These are phyloP conservation scores for Syrrhaptes paradoxus DNA, from an alignment of 2,113 vertebrate genomes.

Conservation along the genomic window DNA sequence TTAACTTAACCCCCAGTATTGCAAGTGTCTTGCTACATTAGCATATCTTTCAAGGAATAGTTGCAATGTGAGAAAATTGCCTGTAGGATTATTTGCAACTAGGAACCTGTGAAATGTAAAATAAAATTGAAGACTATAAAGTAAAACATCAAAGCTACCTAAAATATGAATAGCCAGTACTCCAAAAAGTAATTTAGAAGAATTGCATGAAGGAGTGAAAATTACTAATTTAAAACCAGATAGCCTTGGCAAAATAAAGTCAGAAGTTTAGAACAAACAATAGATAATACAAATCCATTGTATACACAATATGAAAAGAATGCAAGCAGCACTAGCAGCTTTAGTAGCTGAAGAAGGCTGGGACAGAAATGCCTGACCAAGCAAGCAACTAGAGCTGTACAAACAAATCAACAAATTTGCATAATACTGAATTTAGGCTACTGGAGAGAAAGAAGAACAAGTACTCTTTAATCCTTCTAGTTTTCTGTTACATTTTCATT, in stretches of 20 bases:
- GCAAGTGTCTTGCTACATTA: constrained; percentile 73
- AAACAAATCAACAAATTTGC: not conserved
- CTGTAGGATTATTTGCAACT: constrained; percentile 81
- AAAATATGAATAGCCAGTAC: constrained; percentile 81
- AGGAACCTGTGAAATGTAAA: constrained; percentile 83
- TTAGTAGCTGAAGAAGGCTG: constrained; percentile 1
- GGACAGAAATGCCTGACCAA: constrained; percentile 29
- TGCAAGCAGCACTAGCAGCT: not conserved
- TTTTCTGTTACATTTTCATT: not conserved
- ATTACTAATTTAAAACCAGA: constrained; percentile 78
- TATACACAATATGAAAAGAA: constrained; percentile 39
- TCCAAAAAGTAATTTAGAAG: constrained; percentile 81
- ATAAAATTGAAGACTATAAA: constrained; percentile 83
- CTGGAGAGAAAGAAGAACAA: not conserved
- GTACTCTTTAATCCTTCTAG: not conserved
- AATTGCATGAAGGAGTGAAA: constrained; percentile 69
- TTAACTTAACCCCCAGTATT: constrained; percentile 80
- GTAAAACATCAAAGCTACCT: constrained; percentile 80
- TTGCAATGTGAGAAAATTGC: constrained; percentile 82
- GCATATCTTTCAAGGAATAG: constrained; percentile 80
- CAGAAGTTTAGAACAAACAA: constrained; percentile 70
- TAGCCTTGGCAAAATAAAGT: constrained; percentile 58
- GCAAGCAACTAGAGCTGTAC: not conserved
- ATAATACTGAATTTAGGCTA: not conserved
- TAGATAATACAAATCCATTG: constrained; percentile 63